phyloP scores from a whole-genome alignment of 2,888 invertebrate genomes.

The Sipha maydis region DNA sequence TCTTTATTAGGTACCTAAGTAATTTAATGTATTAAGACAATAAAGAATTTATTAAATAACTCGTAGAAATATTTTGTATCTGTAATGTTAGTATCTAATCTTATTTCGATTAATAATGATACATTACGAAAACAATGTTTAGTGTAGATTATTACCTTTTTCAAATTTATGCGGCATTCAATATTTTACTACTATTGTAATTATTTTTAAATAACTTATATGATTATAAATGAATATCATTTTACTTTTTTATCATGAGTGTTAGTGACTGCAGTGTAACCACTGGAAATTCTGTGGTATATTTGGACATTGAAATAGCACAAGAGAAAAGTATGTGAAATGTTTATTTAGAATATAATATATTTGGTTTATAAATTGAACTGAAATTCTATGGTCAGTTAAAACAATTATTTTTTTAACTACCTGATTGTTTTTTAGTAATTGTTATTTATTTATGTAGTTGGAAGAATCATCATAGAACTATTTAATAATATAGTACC shows the following conservation, averaged over 20 bases:
- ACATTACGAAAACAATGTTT: too few species aligned
- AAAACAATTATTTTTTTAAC: conserved; percentile 8
- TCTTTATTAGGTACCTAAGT: too few species aligned
- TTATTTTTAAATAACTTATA: not conserved
- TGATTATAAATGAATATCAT: not conserved
- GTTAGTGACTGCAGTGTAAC: not conserved
- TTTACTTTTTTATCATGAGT: conserved; percentile 7
- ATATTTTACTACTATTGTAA: not conserved
- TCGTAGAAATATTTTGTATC: too few species aligned
- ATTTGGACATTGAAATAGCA: conserved; percentile 77
- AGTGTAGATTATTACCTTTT: too few species aligned
- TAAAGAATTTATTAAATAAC: too few species aligned
- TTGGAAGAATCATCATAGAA: conserved; percentile 86
- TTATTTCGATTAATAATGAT: too few species aligned
- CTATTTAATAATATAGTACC: conserved; percentile 86
- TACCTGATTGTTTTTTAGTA: conserved; percentile 49
- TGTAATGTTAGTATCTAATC: too few species aligned
- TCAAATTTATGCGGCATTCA: too few species aligned
- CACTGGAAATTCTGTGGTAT: conserved; percentile 74
- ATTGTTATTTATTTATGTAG: conserved; percentile 67
- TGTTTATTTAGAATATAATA: conserved; percentile 13
- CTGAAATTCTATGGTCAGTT: not conserved
- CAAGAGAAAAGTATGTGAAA: conserved; percentile 74
- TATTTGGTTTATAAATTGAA: not conserved
- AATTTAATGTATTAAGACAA: too few species aligned